A percentile compares a stretch with the other conserved stretches of the same genome.
Evolutionary conservation across 35 echinoderm and acorn worm species (phyloP).

Genomic region (Apostichopus parvimensis): DNA sequence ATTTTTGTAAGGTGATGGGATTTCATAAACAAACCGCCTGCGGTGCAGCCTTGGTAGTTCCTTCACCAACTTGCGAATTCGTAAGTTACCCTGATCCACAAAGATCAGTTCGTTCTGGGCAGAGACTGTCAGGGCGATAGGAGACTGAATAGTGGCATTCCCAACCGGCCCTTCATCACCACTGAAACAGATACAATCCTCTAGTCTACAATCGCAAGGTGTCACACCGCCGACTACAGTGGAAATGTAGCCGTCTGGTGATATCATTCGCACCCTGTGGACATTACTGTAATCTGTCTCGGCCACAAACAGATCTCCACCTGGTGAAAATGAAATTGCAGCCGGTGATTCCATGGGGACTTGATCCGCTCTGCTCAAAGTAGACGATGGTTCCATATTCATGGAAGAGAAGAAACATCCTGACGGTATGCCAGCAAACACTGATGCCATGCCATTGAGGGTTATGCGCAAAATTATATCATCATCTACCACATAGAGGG

Average conservation of each 20-base stretch:
- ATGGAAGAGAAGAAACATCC: slow-evolving; percentile 63
- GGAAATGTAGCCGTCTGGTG: slow-evolving; percentile 76
- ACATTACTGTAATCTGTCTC: slow-evolving; percentile 70
- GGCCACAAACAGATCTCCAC: slow-evolving; percentile 81
- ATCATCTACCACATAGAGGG: slow-evolving; percentile 85
- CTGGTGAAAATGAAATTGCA: slow-evolving; percentile 74
- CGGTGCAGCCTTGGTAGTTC: slow-evolving; percentile 54
- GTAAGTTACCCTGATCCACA: slow-evolving; percentile 90
- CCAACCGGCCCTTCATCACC: slow-evolving; percentile 72
- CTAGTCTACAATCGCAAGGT: slow-evolving; percentile 74
- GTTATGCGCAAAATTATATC: slow-evolving; percentile 76
- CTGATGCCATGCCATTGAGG: slow-evolving; percentile 64
- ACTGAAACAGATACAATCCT: slow-evolving; percentile 74
- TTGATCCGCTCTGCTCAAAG: slow-evolving; percentile 47
- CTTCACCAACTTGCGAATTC: slow-evolving; percentile 68
- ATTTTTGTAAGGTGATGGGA: slow-evolving; percentile 61
- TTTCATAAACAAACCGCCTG: slow-evolving; percentile 57
- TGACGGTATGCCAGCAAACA: slow-evolving; percentile 80
- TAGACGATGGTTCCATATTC: neutral
- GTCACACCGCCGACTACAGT: slow-evolving; percentile 69
- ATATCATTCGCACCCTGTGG: slow-evolving; percentile 76
- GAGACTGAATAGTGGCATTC: slow-evolving; percentile 72
- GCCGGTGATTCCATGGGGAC: slow-evolving; percentile 62
- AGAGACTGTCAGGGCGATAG: slow-evolving; percentile 69
- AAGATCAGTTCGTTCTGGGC: slow-evolving; percentile 63